A percentile compares a stretch with the other conserved stretches of the same genome.
Evolutionary conservation across 2,888 invertebrate species (phyloP).

Genomic region (Euspilapteryx auroguttella): DNA sequence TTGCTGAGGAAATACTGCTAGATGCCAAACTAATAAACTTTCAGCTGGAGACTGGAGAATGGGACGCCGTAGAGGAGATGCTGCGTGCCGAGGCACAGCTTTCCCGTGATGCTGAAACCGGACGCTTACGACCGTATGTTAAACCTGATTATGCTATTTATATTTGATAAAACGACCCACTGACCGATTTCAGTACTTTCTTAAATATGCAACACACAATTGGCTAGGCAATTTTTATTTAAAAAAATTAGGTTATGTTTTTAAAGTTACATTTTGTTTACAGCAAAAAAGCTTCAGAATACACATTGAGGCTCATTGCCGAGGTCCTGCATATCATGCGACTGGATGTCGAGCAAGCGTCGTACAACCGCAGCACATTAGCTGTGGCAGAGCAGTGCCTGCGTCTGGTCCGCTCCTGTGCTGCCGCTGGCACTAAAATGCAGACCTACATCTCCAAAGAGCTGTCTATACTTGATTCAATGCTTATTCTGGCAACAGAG

Average conservation of each 20-base stretch:
- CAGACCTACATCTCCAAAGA: slow-evolving; percentile 57
- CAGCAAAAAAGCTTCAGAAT: slow-evolving; percentile 56
- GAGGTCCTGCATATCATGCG: slow-evolving; percentile 54
- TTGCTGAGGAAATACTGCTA: slow-evolving; percentile 51
- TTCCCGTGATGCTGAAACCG: slow-evolving; percentile 49
- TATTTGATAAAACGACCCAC: too few species aligned
- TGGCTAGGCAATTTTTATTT: too few species aligned
- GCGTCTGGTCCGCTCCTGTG: slow-evolving; percentile 54
- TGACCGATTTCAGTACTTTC: too few species aligned
- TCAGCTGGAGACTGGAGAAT: slow-evolving; percentile 53
- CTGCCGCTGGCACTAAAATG: slow-evolving; percentile 51
- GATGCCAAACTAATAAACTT: slow-evolving; percentile 54
- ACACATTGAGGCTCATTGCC: slow-evolving; percentile 48
- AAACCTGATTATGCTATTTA: too few species aligned
- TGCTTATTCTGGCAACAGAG: slow-evolving; percentile 46
- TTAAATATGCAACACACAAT: too few species aligned
- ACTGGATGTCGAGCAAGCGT: slow-evolving; percentile 46
- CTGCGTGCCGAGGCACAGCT: slow-evolving; percentile 52
- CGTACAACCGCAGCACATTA: slow-evolving; percentile 46
- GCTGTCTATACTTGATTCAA: slow-evolving; percentile 46
- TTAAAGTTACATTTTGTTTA: too few species aligned
- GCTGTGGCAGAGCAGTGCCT: slow-evolving; percentile 56
- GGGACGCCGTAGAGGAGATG: slow-evolving; percentile 56
- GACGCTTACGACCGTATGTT: slow-evolving; percentile 48
- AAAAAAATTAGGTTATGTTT: too few species aligned